Conservation (phyloP, 2,797 vertebrate species). For the Sebastes goodei region DNA sequence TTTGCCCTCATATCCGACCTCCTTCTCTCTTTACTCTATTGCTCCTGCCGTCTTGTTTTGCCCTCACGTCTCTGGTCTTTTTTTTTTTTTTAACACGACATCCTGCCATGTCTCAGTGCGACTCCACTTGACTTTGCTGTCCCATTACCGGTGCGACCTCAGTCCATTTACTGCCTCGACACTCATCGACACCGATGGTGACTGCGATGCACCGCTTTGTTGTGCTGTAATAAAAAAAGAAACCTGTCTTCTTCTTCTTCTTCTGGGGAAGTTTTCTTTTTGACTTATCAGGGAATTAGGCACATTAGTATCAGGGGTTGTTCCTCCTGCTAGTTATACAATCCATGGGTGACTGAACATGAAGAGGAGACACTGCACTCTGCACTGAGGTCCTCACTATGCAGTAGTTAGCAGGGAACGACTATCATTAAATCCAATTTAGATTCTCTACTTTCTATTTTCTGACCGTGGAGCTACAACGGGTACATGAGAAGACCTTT, state of each 20-base stretch:
- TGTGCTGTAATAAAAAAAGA: conserved; percentile 32
- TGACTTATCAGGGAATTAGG: conserved; percentile 15
- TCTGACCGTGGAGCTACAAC: conserved; percentile 36
- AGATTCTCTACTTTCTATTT: conserved; percentile 54
- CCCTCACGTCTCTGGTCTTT: conserved; percentile 17
- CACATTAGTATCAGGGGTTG: conserved; percentile 9
- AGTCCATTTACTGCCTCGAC: conserved; percentile 60
- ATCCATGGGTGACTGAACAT: conserved; percentile 33
- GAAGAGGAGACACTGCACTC: conserved; percentile 16
- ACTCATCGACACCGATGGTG: conserved; percentile 27
- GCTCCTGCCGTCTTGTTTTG: conserved; percentile 22
- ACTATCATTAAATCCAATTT: conserved; percentile 59
- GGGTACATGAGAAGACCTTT: conserved; percentile 45
- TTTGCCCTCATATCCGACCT: neutral
- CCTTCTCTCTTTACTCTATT: neutral
- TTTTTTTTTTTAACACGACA: conserved; percentile 11
- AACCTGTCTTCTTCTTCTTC: conserved; percentile 4
- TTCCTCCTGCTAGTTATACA: conserved; percentile 6
- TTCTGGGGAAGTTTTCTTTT: conserved; percentile 2
- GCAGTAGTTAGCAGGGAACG: conserved; percentile 25
- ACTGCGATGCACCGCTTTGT: conserved; percentile 41
- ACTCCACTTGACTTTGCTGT: conserved; percentile 70
- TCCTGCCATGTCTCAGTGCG: conserved; percentile 49
- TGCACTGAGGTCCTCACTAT: neutral
- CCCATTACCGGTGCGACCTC: conserved; percentile 65